Conservation (phyloP, 2,888 invertebrate genomes). For the Eupithecia insigniata region DNA sequence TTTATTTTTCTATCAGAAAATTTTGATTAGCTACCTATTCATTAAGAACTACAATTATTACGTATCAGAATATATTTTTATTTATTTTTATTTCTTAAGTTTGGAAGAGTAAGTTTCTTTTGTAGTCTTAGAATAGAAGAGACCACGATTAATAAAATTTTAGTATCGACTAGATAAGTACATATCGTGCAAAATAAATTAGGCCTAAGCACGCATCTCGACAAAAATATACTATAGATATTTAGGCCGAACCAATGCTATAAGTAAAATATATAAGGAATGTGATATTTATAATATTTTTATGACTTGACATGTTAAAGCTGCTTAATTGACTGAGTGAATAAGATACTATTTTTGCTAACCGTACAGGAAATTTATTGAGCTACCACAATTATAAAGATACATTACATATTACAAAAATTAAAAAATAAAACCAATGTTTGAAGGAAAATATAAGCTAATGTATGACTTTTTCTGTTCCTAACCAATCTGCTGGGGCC, state of each 20-base stretch:
- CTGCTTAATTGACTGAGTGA: constrained; percentile 56
- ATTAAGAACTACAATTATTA: neutral
- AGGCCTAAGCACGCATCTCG: constrained; percentile 2
- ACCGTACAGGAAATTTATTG: neutral
- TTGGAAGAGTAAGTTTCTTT: neutral
- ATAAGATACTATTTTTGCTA: neutral
- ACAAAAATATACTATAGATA: constrained; percentile 1
- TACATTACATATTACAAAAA: too few relatives aligned
- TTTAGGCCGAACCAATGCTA: constrained; percentile 3
- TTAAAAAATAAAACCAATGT: neutral
- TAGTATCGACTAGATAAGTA: constrained; percentile 18
- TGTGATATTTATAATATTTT: constrained; percentile 17
- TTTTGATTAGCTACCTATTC: neutral
- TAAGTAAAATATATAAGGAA: constrained; percentile 5
- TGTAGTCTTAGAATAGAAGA: too few relatives aligned
- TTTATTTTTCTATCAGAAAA: neutral
- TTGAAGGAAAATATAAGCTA: neutral
- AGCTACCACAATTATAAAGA: neutral
- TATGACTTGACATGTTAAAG: constrained; percentile 54
- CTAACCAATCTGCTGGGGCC: neutral
- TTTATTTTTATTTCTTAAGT: neutral
- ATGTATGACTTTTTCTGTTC: neutral
- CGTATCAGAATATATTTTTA: neutral
- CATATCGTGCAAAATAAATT: constrained; percentile 6
- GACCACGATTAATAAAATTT: neutral